Conservation (phyloP, 2,797 vertebrate genomes). For the Chromis chromis region DNA sequence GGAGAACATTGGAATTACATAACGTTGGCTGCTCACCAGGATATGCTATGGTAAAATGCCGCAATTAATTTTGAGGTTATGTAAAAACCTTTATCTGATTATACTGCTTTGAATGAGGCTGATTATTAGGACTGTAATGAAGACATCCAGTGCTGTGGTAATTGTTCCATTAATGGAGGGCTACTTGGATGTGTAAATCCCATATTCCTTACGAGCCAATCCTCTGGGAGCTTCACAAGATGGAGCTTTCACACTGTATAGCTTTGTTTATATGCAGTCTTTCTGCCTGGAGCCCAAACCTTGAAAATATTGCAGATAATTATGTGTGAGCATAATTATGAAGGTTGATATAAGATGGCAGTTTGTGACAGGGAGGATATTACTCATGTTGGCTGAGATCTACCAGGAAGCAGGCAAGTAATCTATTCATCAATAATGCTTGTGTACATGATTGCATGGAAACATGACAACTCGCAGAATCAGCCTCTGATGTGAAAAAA, state of each 20-base stretch:
- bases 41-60: slow-evolving; percentile 9
- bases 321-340: slow-evolving; percentile 33
- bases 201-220: slow-evolving; percentile 9
- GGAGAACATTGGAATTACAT: slow-evolving; percentile 11
- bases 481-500: slow-evolving; percentile 25
- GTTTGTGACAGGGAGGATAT: slow-evolving; percentile 29
- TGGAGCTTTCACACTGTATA: slow-evolving; percentile 9
- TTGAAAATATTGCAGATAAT: slow-evolving; percentile 33
- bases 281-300: slow-evolving; percentile 27
- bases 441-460: slow-evolving; percentile 25
- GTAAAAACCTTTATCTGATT: slow-evolving; percentile 45
- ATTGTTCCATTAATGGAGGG: slow-evolving; percentile 20
- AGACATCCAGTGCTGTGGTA: slow-evolving; percentile 21
- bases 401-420: slow-evolving; percentile 17
- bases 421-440: slow-evolving; percentile 38
- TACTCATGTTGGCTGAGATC: slow-evolving; percentile 26
- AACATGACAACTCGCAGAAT: not conserved
- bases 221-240: slow-evolving; percentile 12
- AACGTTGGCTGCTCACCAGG: not conserved
- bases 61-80: slow-evolving; percentile 31
- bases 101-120: slow-evolving; percentile 17
- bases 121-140: slow-evolving; percentile 29
- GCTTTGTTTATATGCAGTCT: slow-evolving; percentile 29
- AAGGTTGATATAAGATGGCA: slow-evolving; percentile 21
- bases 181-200: slow-evolving; percentile 19